Conservation (phyloP, 1,140 invertebrate genomes). For the Pogonognathellus flavescens region DNA sequence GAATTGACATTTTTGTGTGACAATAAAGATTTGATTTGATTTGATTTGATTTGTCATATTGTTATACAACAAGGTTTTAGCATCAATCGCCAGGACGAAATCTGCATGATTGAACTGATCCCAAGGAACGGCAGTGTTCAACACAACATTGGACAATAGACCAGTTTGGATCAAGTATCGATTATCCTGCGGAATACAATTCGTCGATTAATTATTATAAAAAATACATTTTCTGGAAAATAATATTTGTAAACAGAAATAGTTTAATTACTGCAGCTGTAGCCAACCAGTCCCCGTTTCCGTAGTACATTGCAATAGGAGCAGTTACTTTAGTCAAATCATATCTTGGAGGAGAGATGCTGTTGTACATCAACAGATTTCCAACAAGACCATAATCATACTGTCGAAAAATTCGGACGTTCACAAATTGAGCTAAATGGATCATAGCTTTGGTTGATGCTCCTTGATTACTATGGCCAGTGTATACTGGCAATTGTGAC, state of each 20-base stretch:
- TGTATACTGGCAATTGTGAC: conserved; percentile 53
- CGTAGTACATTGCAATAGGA: conserved; percentile 79
- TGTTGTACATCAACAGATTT: conserved; percentile 53
- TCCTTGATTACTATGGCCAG: conserved; percentile 80
- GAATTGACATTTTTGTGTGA: no score
- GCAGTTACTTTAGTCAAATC: conserved; percentile 67
- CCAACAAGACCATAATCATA: conserved; percentile 54
- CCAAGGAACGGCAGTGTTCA: neutral
- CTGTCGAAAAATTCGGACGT: conserved; percentile 70
- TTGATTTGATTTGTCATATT: no score
- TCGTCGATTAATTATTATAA: no score
- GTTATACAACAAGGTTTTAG: neutral
- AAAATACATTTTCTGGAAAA: no score
- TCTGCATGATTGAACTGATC: neutral
- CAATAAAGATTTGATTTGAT: no score
- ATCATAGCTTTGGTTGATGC: conserved; percentile 83
- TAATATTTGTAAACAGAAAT: neutral
- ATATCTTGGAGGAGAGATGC: conserved; percentile 57
- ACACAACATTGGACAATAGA: neutral
- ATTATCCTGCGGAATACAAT: neutral
- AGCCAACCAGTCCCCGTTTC: conserved; percentile 78
- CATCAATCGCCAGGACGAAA: neutral
- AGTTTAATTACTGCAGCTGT: neutral
- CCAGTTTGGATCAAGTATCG: neutral
- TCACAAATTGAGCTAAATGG: conserved; percentile 81